phyloP scores from a whole-genome alignment of 1,140 invertebrate genomes.

The Neomicropteryx cornuta region DNA sequence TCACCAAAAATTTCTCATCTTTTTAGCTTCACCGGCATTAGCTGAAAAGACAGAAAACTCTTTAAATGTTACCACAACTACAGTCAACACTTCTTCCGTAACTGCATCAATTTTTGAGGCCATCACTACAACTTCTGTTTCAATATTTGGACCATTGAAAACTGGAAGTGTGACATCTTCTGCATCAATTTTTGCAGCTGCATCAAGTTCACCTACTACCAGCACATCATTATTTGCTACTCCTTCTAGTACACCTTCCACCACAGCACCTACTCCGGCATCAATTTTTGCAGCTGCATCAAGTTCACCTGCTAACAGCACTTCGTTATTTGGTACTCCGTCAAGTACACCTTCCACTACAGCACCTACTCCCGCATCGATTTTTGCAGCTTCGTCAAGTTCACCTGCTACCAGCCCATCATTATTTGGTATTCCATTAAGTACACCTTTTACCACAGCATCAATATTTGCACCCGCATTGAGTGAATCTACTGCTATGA shows the following conservation, averaged over 20 bases:
- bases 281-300: too few species aligned
- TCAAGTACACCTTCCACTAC: not conserved
- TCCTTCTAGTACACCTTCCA: not conserved
- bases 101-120: too few species aligned
- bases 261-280: conserved; percentile 3
- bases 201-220: not conserved
- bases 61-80: too few species aligned
- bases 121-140: conserved; percentile 4
- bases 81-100: too few species aligned
- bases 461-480: too few species aligned
- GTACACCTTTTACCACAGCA: too few species aligned
- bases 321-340: conserved; percentile 1
- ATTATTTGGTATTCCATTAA: too few species aligned
- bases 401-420: not conserved
- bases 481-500: too few species aligned
- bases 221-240: too few species aligned
- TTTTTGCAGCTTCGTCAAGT: conserved; percentile 3
- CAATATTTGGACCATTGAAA: conserved; percentile 3
- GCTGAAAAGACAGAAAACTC: too few species aligned
- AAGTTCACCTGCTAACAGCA: not conserved
- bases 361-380: conserved; percentile 1
- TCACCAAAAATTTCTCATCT: too few species aligned
- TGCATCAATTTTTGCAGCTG: not conserved
- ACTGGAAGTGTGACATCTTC: not conserved
- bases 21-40: too few species aligned